Evolutionary conservation across 2,888 invertebrate genomes (phyloP), one percentile per base, ranked within the genome.

Genomic region (Acanthacorydalis orientalis): DNA sequence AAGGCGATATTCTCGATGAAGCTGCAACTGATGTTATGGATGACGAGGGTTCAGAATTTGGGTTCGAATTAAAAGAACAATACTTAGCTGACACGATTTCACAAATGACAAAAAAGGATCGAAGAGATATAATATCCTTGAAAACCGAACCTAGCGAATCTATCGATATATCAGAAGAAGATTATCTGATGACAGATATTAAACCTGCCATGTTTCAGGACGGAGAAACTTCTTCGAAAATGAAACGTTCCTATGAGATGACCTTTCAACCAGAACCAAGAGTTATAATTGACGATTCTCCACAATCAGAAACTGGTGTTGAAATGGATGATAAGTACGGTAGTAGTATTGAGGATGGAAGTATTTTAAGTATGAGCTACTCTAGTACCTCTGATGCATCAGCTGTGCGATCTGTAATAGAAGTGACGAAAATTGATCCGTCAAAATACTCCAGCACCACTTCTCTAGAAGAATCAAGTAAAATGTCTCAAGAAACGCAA

Each of bases 161-260:
- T 34, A 72, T 73, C 45, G 74, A 75, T 53, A 65, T 69, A 10
- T 74, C 74, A 11, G 74, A 72, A 43, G 73, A 73, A 52, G 73
- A 75, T 49, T 74, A 76, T 50, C 31, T 39, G 31, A n/a, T 14
- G 39, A 23, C 15, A 31, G 75, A 75, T 50, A 62, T 67, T 33
- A 65, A 66, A 54, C 61, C 63, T 39, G 68, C 68, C 43, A 67
- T 65, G 12, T 60, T 64, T 43, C 53, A 55, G 40, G 60, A 66
- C 40, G 76, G 77, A 54, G 76, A 75, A 46, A 67, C 74, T n/a
- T 72, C 77, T 31, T 78, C 78, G 9, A 69, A 70, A 60, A 89
- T 90, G 89, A 90, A 89, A 61, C 72, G 90, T 50, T 90, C 89
- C 1, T 83, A 85, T 55, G 90, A 90, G 69, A 90, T 90, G 89